Conservation (phyloP, 2,113 vertebrate genomes). For the Marcusenius ussheri region DNA sequence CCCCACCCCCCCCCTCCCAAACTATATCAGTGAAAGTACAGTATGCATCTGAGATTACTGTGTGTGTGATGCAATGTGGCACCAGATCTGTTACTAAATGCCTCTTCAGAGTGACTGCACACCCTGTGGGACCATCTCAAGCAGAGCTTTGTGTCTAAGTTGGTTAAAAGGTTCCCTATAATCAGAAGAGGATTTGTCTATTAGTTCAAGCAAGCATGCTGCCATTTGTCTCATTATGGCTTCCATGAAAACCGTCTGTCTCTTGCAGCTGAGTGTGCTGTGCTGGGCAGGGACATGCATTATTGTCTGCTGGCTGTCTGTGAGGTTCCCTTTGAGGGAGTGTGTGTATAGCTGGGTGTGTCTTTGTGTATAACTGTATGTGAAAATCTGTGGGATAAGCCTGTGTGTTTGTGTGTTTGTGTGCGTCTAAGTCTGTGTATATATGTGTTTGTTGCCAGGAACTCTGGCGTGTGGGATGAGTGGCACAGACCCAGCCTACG, state of each 20-base stretch:
- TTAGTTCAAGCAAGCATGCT: background rate
- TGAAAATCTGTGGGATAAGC: background rate
- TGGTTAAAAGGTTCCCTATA: background rate
- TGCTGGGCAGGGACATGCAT: background rate
- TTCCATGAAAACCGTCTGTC: background rate
- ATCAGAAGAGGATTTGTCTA: background rate
- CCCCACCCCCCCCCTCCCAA: background rate
- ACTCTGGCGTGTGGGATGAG: background rate
- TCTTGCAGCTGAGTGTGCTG: background rate
- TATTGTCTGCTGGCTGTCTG: background rate
- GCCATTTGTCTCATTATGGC: background rate
- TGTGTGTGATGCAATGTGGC: background rate
- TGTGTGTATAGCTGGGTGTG: background rate
- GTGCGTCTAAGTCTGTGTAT: background rate
- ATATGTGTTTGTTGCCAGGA: background rate
- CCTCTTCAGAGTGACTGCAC: background rate
- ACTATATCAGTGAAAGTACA: background rate
- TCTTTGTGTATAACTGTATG: background rate
- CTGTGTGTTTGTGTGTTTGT: background rate
- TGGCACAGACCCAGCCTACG: constrained; percentile 16
- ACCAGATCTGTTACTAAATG: background rate
- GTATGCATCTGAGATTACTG: background rate
- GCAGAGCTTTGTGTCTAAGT: background rate
- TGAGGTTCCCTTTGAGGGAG: background rate
- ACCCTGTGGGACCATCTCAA: background rate